phyloP scores from a whole-genome alignment of 2,888 invertebrate species.

The Clepsis dumicolana region DNA sequence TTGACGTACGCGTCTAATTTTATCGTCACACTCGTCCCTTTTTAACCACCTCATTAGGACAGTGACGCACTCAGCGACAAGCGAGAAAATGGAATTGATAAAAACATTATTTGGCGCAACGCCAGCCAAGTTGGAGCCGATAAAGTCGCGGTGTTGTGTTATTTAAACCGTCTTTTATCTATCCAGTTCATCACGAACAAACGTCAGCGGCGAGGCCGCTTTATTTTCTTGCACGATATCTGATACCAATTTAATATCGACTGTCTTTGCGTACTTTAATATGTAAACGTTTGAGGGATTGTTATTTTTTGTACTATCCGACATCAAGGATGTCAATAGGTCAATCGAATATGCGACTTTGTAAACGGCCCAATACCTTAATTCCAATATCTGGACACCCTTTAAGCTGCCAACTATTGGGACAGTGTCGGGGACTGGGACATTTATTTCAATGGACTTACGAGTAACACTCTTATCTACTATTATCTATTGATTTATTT shows the following conservation, averaged over 20 bases:
- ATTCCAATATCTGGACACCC: too few relatives aligned
- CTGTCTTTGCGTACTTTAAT: not conserved
- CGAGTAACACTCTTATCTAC: too few relatives aligned
- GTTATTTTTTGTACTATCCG: not conserved
- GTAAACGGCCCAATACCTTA: too few relatives aligned
- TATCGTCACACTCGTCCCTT: not conserved
- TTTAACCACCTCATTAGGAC: not conserved
- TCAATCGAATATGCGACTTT: too few relatives aligned
- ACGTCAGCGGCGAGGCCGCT: slow-evolving; percentile 20
- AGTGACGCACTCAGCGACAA: not conserved
- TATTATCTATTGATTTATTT: too few relatives aligned
- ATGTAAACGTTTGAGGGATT: not conserved
- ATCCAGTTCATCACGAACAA: slow-evolving; percentile 45
- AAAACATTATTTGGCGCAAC: slow-evolving; percentile 38
- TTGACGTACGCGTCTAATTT: not conserved
- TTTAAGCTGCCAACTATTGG: too few relatives aligned
- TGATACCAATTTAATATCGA: slow-evolving; percentile 26
- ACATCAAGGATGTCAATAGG: too few relatives aligned
- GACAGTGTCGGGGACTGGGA: too few relatives aligned
- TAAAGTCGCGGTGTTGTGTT: slow-evolving; percentile 41
- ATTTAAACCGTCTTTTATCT: slow-evolving; percentile 45
- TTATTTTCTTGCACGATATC: slow-evolving; percentile 29
- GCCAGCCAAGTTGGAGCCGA: slow-evolving; percentile 39
- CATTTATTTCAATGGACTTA: too few relatives aligned
- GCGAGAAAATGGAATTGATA: slow-evolving; percentile 21